Evolutionary conservation across 2,113 vertebrate species (phyloP), one percentile per base, ranked within the genome.

Genomic region (Pluvianellus socialis): DNA sequence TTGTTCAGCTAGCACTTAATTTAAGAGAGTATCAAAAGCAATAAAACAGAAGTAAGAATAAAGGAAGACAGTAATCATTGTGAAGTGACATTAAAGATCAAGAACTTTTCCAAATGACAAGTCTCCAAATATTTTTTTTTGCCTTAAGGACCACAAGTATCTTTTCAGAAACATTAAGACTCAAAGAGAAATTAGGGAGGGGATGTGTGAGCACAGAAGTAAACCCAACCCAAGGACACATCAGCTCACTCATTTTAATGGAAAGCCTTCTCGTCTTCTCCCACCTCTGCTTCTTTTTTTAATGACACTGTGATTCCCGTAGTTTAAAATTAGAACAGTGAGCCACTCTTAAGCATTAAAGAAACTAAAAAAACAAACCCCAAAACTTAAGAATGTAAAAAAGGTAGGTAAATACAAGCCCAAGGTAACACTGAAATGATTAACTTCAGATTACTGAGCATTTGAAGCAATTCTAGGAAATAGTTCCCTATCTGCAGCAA

Each of bases 201-300:
- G 4, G 24, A 86, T 32, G 10, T 22, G 4, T 27, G 12, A 47
- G 10, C 9, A 58, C 0, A 10, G 14, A 79, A 56, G 9, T n/a
- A 75, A 86, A 32, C 7, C 5, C 20, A 61, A 67, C 82, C 4
- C 8, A 84, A 84, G 24, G 7, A 52, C 15, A 42, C 1, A 18
- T 35, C 45, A 80, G 28, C 8, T 83, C 30, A 55, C 7, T 14
- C 10, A 45, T 72, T 84, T 82, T 59, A 95, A 72, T 35, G 15
- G 7, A n/a, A 65, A 7, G 5, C 42, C 35, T 87, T 61, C 9
- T 44, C 4, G 0, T 20, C 5, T 3, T 4, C 3, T 23, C 22
- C 22, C 12, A 22, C 13, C 7, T 1, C 3, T 5, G 5, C 1
- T 8, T 15, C 6, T 9, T 14, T 33, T 58, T 28, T 58, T 62